Percentiles rank a stretch among this genome's conserved stretches.
phyloP scores from a whole-genome alignment of 2,797 vertebrate genomes.

The Pangasius mekongensis region DNA sequence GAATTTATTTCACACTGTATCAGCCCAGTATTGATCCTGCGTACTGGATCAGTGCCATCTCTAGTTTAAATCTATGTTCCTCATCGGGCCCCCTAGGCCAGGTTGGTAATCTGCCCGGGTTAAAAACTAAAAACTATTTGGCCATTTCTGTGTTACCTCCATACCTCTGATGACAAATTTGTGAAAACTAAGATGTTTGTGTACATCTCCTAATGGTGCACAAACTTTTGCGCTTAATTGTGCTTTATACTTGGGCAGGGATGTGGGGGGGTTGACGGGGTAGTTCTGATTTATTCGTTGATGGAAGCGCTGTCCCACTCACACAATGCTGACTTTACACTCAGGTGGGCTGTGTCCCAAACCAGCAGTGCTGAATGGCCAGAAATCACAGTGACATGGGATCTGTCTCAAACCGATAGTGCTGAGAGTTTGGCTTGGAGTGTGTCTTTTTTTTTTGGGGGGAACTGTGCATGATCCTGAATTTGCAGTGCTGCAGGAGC shows the following conservation, averaged over 20 bases:
- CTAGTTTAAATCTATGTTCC: no score
- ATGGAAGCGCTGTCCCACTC: constrained; percentile 25
- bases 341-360: constrained; percentile 17
- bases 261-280: no score
- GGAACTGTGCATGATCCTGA: neutral
- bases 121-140: no score
- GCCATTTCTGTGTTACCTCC: neutral
- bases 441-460: neutral
- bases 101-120: no score
- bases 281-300: neutral
- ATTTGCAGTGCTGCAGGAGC: neutral
- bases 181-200: neutral
- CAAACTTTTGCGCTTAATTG: neutral
- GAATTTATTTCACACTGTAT: no score
- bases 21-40: no score
- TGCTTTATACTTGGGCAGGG: no score
- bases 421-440: constrained; percentile 15
- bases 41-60: neutral
- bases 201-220: neutral
- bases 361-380: constrained; percentile 8
- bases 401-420: neutral
- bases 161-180: neutral
- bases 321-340: neutral
- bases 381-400: constrained; percentile 22
- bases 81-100: no score